phyloP scores from a whole-genome alignment of 2,797 vertebrate species.

The Hemitrygon akajei region DNA sequence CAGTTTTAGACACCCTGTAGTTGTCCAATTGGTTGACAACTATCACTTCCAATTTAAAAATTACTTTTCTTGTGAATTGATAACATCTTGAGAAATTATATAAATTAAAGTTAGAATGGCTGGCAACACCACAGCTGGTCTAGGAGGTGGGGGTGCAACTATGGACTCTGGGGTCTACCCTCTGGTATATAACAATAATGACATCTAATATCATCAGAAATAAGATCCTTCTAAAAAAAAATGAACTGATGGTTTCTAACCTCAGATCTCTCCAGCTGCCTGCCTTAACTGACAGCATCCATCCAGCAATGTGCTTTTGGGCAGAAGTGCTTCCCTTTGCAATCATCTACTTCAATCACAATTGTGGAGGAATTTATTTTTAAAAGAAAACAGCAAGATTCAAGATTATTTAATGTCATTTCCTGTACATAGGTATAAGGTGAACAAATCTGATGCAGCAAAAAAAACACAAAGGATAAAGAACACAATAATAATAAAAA shows the following conservation, averaged over 20 bases:
- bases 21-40: background rate
- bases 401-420: too few relatives aligned
- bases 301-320: background rate
- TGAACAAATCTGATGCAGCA: too few relatives aligned
- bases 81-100: background rate
- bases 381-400: background rate
- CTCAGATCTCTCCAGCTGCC: background rate
- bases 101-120: background rate
- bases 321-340: background rate
- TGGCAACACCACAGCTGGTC: background rate
- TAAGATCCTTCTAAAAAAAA: background rate
- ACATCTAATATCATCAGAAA: background rate
- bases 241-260: background rate
- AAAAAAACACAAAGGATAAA: too few relatives aligned
- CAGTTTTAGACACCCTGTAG: background rate
- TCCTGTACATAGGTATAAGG: too few relatives aligned
- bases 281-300: background rate
- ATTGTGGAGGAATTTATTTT: background rate
- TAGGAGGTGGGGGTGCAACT: background rate
- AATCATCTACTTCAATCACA: background rate
- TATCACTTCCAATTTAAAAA: background rate
- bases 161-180: background rate
- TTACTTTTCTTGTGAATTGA: background rate
- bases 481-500: too few relatives aligned
- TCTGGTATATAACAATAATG: background rate